Evolutionary conservation across 1,140 invertebrate species (phyloP).

Genomic region (Monomorium pharaonis): DNA sequence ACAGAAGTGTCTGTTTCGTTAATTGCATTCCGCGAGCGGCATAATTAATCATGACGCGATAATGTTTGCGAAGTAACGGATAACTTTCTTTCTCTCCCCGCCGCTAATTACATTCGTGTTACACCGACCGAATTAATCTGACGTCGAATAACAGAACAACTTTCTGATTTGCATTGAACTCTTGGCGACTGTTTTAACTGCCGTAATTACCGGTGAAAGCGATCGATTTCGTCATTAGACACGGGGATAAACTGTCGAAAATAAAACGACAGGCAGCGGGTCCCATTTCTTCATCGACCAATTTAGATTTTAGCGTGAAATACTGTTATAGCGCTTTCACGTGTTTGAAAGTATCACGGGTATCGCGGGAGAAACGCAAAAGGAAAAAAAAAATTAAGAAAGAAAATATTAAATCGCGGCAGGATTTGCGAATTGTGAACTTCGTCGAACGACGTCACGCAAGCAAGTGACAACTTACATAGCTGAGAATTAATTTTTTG

Average conservation of each 20-base stretch:
- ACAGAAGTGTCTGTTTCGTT: conserved; percentile 16
- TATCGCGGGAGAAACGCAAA: conserved; percentile 8
- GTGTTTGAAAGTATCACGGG: conserved; percentile 25
- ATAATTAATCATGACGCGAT: conserved; percentile 40
- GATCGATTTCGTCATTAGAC: conserved; percentile 41
- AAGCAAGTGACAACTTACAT: conserved; percentile 55
- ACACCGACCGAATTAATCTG: conserved; percentile 39
- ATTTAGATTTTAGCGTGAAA: conserved; percentile 41
- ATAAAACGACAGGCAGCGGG: neutral
- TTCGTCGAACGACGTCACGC: conserved; percentile 65
- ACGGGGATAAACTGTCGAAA: conserved; percentile 12
- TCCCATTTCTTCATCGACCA: conserved; percentile 26
- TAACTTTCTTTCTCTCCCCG: conserved; percentile 55
- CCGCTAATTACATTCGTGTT: conserved; percentile 54
- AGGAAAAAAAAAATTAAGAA: neutral
- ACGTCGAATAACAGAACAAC: conserved; percentile 36
- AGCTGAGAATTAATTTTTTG: conserved; percentile 62
- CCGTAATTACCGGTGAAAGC: conserved; percentile 63
- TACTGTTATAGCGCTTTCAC: conserved; percentile 32
- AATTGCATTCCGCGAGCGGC: conserved; percentile 35
- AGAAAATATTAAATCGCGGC: conserved; percentile 4
- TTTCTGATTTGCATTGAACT: conserved; percentile 57
- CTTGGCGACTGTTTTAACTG: conserved; percentile 31
- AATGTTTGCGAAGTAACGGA: conserved; percentile 25
- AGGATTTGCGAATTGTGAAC: conserved; percentile 26